These are phyloP conservation scores for Onychostruthus taczanowskii DNA, from an alignment of 2,113 vertebrate genomes.

Conservation along the genomic window DNA sequence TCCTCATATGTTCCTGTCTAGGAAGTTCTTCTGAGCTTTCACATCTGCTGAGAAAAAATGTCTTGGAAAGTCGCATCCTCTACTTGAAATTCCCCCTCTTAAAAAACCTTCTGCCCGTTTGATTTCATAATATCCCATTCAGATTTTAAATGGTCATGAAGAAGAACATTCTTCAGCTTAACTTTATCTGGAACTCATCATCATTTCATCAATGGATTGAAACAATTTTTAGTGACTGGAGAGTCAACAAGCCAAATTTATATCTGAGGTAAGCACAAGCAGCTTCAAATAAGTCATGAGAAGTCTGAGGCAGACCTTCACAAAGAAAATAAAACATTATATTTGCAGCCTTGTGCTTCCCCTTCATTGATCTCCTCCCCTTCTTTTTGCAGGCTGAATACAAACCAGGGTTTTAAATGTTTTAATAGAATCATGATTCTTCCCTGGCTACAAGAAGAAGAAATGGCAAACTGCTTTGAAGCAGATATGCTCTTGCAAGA, in stretches of 20 bases:
- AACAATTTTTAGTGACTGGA: background rate
- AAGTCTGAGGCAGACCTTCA: background rate
- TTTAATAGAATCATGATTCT: background rate
- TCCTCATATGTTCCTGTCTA: background rate
- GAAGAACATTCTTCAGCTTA: background rate
- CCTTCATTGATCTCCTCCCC: background rate
- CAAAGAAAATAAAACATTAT: background rate
- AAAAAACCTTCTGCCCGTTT: background rate
- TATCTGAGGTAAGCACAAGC: background rate
- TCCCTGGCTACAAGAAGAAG: background rate
- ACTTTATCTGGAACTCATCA: constrained; percentile 27
- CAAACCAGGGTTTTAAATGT: background rate
- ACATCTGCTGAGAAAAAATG: constrained; percentile 1
- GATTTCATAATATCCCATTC: constrained; percentile 18
- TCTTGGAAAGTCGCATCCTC: background rate
- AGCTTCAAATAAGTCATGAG: background rate
- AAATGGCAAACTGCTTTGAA: background rate
- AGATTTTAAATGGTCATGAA: background rate
- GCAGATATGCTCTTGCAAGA: background rate
- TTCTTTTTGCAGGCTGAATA: background rate
- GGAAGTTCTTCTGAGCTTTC: background rate
- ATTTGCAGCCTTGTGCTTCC: background rate
- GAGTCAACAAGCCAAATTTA: background rate
- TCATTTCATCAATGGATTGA: background rate
- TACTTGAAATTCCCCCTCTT: constrained; percentile 19